These are phyloP conservation scores for Atrina japonica DNA, from an alignment of 2,888 invertebrate species.

Conservation along the genomic window DNA sequence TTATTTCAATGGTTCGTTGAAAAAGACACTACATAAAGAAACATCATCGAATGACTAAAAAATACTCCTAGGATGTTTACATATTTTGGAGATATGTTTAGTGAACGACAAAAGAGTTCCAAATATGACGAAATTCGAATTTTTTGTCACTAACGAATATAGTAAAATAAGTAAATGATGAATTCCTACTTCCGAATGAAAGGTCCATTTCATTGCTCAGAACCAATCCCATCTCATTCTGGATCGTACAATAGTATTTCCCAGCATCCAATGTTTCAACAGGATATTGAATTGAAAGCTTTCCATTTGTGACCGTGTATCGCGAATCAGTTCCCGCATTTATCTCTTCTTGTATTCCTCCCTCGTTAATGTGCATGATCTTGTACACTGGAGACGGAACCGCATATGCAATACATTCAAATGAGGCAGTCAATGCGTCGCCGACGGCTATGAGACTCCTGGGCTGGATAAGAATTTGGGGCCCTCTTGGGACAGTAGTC, in stretches of 20 bases:
- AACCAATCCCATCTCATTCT: slow-evolving; percentile 92
- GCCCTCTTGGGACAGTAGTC: slow-evolving; percentile 91
- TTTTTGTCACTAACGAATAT: no score
- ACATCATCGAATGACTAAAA: no score
- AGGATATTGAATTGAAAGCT: slow-evolving; percentile 92
- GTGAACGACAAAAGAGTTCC: no score
- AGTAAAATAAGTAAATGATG: no score
- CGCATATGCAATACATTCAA: slow-evolving; percentile 83
- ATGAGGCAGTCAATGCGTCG: slow-evolving; percentile 15
- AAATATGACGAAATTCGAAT: no score
- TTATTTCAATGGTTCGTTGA: no score
- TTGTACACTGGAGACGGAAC: slow-evolving; percentile 94
- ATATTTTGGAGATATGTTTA: no score
- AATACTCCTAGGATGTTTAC: no score
- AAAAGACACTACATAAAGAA: no score
- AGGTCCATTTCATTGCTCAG: slow-evolving; percentile 93
- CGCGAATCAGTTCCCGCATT: slow-evolving; percentile 31
- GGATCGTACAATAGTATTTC: slow-evolving; percentile 93
- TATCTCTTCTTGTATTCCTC: slow-evolving; percentile 27
- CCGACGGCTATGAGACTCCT: slow-evolving; percentile 77
- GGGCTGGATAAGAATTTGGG: slow-evolving; percentile 92
- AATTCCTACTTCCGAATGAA: slow-evolving; percentile 87
- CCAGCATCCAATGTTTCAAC: slow-evolving; percentile 89
- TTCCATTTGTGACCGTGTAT: slow-evolving; percentile 94
- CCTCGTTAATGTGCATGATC: slow-evolving; percentile 86